Conservation (phyloP, 2,888 invertebrate genomes). For the Drosophila mettleri region DNA sequence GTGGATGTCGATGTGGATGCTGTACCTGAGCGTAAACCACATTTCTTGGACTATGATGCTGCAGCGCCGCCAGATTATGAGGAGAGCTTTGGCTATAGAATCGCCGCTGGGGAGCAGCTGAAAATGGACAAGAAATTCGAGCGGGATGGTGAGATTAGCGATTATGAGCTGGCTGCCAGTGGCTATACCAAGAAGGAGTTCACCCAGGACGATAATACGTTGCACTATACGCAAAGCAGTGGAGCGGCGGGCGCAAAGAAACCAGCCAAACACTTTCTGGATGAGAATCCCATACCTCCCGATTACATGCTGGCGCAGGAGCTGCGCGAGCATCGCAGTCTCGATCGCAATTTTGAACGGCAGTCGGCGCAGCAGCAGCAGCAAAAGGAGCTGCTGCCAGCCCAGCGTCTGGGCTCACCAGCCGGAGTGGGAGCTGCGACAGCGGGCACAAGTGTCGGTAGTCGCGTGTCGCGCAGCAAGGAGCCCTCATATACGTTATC, state of each 20-base stretch:
- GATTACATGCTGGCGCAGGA: slow-evolving; percentile 84
- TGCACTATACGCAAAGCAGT: slow-evolving; percentile 66
- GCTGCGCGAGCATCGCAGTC: slow-evolving; percentile 83
- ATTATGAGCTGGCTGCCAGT: slow-evolving; percentile 84
- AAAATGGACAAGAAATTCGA: slow-evolving; percentile 85
- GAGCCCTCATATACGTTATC: slow-evolving; percentile 81
- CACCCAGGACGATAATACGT: slow-evolving; percentile 83
- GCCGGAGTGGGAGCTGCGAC: slow-evolving; percentile 19
- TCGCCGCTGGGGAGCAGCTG: slow-evolving; percentile 80
- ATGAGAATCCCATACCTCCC: slow-evolving; percentile 85
- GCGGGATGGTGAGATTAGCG: slow-evolving; percentile 84
- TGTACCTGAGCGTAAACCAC: slow-evolving; percentile 86
- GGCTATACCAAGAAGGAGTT: slow-evolving; percentile 85
- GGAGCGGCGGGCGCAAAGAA: slow-evolving; percentile 59
- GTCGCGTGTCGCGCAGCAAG: slow-evolving; percentile 67
- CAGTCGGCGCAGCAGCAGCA: slow-evolving; percentile 82
- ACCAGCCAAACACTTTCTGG: slow-evolving; percentile 84
- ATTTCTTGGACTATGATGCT: slow-evolving; percentile 88
- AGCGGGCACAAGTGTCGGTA: slow-evolving; percentile 17
- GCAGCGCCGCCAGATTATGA: slow-evolving; percentile 86
- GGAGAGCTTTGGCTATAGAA: slow-evolving; percentile 61
- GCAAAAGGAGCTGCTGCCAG: slow-evolving; percentile 55
- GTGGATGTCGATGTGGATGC: slow-evolving; percentile 79
- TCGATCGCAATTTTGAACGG: slow-evolving; percentile 84
- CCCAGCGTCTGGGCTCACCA: slow-evolving; percentile 51